Evolutionary conservation across 2,113 vertebrate species (phyloP).

Genomic region (Burhinus bistriatus): DNA sequence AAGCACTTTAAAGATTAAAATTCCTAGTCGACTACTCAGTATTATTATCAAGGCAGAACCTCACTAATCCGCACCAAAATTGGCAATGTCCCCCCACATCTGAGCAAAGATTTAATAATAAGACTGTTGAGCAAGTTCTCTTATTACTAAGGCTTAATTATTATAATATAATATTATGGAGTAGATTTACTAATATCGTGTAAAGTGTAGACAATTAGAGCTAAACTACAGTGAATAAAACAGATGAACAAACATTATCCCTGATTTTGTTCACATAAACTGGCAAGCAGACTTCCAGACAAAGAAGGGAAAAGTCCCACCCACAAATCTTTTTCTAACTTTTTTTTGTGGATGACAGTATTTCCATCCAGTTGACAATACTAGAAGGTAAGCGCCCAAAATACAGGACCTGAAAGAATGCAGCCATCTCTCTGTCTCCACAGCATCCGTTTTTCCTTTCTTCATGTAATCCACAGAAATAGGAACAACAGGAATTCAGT

Average conservation of each 20-base stretch:
- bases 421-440: background rate
- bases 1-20: conserved; percentile 46
- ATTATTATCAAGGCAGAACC: conserved; percentile 31
- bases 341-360: background rate
- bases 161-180: background rate
- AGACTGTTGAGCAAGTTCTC: background rate
- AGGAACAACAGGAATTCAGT: background rate
- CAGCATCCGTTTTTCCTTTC: background rate
- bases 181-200: conserved; percentile 17
- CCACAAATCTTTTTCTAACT: background rate
- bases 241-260: conserved; percentile 18
- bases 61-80: conserved; percentile 33
- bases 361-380: background rate
- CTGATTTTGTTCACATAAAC: background rate
- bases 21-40: background rate
- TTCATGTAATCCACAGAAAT: background rate
- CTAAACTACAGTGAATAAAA: conserved; percentile 12
- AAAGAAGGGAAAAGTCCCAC: background rate
- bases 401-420: background rate
- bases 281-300: background rate
- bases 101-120: conserved; percentile 20
- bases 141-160: conserved; percentile 30
- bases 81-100: background rate
- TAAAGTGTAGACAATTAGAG: conserved; percentile 23
- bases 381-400: background rate